Percentiles rank a stretch among this genome's conserved stretches.
Evolutionary conservation across 2,888 invertebrate species (phyloP).

Genomic region (Drymonia ruficornis): DNA sequence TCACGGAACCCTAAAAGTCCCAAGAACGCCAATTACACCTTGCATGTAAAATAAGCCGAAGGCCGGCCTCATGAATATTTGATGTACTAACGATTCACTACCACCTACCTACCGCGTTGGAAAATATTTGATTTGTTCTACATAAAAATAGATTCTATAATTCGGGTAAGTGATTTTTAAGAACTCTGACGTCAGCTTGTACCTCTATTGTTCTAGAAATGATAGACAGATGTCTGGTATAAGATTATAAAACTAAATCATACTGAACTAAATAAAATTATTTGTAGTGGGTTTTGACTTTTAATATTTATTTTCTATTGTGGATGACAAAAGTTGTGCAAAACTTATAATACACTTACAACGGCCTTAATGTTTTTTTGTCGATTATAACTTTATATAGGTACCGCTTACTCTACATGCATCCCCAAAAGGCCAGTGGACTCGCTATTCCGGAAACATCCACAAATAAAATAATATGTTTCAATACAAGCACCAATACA

Average conservation of each 20-base stretch:
- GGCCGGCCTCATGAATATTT: conserved; percentile 24
- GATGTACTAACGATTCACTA: conserved; percentile 7
- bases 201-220: not conserved
- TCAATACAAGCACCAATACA: not conserved
- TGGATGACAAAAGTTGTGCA: no score
- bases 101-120: not conserved
- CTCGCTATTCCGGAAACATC: no score
- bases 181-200: not conserved
- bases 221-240: not conserved
- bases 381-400: no score
- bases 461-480: not conserved
- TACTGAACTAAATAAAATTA: no score
- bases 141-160: conserved; percentile 1
- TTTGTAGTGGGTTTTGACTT: no score
- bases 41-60: conserved; percentile 22
- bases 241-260: no score
- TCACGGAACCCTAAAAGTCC: not conserved
- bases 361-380: no score
- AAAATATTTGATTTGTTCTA: not conserved
- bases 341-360: no score
- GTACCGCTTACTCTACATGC: no score
- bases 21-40: conserved; percentile 14
- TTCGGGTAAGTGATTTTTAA: not conserved
- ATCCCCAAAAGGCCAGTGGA: no score
- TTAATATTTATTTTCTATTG: no score